Percentiles rank a stretch among this genome's conserved stretches.
Conservation (phyloP, 2,888 invertebrate genomes). For the Drosophila subquinaria region DNA sequence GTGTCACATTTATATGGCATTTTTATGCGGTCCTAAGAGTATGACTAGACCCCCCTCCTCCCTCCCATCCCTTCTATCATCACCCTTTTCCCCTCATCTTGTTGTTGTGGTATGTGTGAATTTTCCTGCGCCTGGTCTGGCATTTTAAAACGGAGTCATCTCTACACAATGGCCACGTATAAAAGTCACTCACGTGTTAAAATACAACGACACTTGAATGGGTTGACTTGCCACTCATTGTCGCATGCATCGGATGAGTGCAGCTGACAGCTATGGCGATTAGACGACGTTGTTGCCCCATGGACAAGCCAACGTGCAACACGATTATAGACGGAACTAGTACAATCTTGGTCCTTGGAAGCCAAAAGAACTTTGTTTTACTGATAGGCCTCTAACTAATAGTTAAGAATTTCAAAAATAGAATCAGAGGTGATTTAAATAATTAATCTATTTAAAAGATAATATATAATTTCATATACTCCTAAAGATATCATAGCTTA, state of each 20-base stretch:
- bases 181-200: slow-evolving; percentile 78
- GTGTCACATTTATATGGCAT: slow-evolving; percentile 81
- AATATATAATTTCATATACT: too few relatives aligned
- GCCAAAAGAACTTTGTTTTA: background rate
- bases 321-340: background rate
- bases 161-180: slow-evolving; percentile 53
- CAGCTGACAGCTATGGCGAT: slow-evolving; percentile 49
- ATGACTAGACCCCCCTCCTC: slow-evolving; percentile 16
- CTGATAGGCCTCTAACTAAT: background rate
- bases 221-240: slow-evolving; percentile 47
- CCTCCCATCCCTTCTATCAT: slow-evolving; percentile 1
- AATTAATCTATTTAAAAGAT: background rate
- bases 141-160: slow-evolving; percentile 67
- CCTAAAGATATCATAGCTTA: background rate
- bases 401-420: background rate
- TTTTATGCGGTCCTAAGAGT: slow-evolving; percentile 69
- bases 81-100: slow-evolving; percentile 1
- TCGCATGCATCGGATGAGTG: slow-evolving; percentile 44
- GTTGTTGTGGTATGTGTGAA: slow-evolving; percentile 56
- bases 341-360: background rate
- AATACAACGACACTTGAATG: slow-evolving; percentile 69
- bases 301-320: slow-evolving; percentile 12
- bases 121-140: slow-evolving; percentile 62
- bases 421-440: background rate
- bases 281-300: slow-evolving; percentile 21